Evolutionary conservation across 2,888 invertebrate genomes (phyloP), one percentile per base, ranked within the genome.

Genomic region (Griposia aprilina): DNA sequence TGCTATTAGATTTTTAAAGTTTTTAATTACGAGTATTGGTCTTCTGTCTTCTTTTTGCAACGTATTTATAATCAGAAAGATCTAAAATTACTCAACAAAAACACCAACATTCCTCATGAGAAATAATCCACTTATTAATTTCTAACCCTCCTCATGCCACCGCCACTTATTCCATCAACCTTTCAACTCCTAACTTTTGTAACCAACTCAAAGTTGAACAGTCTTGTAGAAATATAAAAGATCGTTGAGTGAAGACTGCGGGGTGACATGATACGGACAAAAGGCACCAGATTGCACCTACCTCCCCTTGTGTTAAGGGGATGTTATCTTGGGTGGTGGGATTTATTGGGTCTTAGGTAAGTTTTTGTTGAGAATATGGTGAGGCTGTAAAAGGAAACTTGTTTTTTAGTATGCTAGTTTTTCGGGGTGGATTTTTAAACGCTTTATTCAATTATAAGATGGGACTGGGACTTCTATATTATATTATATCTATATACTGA

Each of bases 221-320:
- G 86, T 83, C 84, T 84, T 57, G 85, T 84, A 85, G 87, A 91
- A 89, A 90, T 90, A 91, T 90, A 89, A 91, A 90, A 89, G 88
- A 91, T 89, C 90, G 91, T 90, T 92, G 93, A 92, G 91, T 90
- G 93, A 92, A 92, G 92, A 91, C 91, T 89, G 80, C 85, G 90
- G 93, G 93, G 94, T 94, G 94, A 95, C 93, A 93, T 88, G 93
- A 92, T 94, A 94, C 94, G 93, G 94, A 95, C 95, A 94, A 93
- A 93, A 94, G 95, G 93, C 93, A 94, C 94, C 94, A 94, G 95
- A 95, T 95, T 95, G 95, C 94, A 95, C 92, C 93, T 93, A 82
- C 92, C 93, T 89, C 92, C 95, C 92, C 89, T 86, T 79, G 50
- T 41, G 73, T 95, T 95, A 95, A 95, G 94, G 94, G 88, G 90